Base-by-base conservation (phyloP, 1,140 invertebrate species). In the Manduca sexta region DNA sequence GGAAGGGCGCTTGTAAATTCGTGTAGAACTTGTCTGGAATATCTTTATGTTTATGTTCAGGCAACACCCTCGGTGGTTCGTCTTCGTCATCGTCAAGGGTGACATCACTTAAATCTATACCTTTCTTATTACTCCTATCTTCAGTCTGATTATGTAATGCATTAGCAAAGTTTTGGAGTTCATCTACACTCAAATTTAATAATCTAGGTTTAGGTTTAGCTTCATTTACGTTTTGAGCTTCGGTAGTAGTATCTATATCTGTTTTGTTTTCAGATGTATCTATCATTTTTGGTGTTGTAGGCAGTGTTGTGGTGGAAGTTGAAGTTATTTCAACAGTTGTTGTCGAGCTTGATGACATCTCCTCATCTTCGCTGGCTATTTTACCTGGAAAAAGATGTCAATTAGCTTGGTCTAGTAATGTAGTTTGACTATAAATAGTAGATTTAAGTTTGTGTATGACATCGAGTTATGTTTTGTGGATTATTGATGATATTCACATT, bases 371-470 rank as follows among this genome's bases (percentile, higher is more conserved):
- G 16, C 49, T 62, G 13, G 63, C 53, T 18, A 82, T 33, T 74
- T 80, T 84, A 67, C 76, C 80, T 84, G 62, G 6, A 72, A 73
- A 42, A n/a, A n/a, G n/a, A n/a, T n/a, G n/a, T n/a, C n/a, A n/a
- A n/a, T n/a, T n/a, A n/a, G n/a, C n/a, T n/a, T n/a, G n/a, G n/a
- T n/a, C n/a, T n/a, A n/a, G n/a, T n/a, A n/a, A n/a, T n/a, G n/a
- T n/a, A n/a, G n/a, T n/a, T n/a, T n/a, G n/a, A n/a, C n/a, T n/a
- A n/a, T n/a, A n/a, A n/a, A n/a, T n/a, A n/a, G n/a, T n/a, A n/a
- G n/a, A n/a, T n/a, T n/a, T n/a, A n/a, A n/a, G n/a, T n/a, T n/a
- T n/a, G n/a, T n/a, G n/a, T n/a, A n/a, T n/a, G n/a, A n/a, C n/a
- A n/a, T n/a, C n/a, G n/a, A n/a, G n/a, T n/a, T n/a, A n/a, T n/a